Evolutionary conservation across 2,113 vertebrate species (phyloP).

Genomic region (Megalops atlanticus): DNA sequence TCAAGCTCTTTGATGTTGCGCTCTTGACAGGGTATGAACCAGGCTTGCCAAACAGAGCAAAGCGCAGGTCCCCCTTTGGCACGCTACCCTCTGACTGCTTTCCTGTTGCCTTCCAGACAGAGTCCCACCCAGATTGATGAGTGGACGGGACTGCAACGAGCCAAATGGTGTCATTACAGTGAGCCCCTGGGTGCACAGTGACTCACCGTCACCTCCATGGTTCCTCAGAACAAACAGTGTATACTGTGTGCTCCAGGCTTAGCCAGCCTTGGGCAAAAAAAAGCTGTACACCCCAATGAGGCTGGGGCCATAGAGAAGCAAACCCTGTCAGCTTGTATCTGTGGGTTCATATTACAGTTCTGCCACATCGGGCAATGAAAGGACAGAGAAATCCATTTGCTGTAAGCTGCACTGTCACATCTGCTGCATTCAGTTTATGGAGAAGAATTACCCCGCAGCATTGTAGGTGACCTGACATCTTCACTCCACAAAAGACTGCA

Average conservation of each 20-base stretch:
- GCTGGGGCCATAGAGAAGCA: background rate
- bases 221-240: background rate
- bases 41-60: background rate
- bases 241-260: background rate
- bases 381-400: background rate
- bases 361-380: background rate
- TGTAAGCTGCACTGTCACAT: background rate
- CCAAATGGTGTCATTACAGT: background rate
- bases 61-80: background rate
- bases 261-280: too few species aligned
- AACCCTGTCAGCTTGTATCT: background rate
- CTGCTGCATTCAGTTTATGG: constrained; percentile 14
- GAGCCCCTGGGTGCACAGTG: background rate
- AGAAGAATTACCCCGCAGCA: background rate
- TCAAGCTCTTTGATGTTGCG: background rate
- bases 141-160: background rate
- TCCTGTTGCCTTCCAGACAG: background rate
- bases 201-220: background rate
- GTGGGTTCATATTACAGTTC: background rate
- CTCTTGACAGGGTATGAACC: too few species aligned
- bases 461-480: background rate
- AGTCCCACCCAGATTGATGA: background rate
- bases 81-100: background rate
- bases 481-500: background rate
- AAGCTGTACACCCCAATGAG: background rate